Conservation (phyloP, 2,888 invertebrate species). For the Ochlodes sylvanus region DNA sequence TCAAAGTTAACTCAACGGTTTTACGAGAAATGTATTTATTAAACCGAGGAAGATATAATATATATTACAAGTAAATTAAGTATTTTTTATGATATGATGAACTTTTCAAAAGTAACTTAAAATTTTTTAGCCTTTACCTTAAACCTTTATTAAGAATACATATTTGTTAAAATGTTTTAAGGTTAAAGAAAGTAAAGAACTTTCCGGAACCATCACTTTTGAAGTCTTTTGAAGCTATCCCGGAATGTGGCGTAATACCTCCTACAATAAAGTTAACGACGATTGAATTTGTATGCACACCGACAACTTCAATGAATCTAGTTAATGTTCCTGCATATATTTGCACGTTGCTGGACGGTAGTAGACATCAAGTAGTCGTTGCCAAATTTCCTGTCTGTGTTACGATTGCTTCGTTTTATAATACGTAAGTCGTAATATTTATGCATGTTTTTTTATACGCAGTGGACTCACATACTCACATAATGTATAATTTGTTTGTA, state of each 20-base stretch:
- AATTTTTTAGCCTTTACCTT: no score
- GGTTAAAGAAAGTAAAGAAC: conserved; percentile 75
- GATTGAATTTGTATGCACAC: conserved; percentile 73
- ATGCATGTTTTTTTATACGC: not conserved
- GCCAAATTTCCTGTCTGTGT: conserved; percentile 77
- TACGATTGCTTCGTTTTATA: conserved; percentile 77
- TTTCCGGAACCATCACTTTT: conserved; percentile 74
- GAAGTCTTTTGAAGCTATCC: conserved; percentile 63
- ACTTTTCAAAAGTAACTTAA: not conserved
- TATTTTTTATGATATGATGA: no score
- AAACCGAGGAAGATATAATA: conserved; percentile 85
- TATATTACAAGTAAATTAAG: conserved; percentile 78
- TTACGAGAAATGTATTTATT: conserved; percentile 75
- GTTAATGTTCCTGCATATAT: conserved; percentile 71
- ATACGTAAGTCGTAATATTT: conserved; percentile 62
- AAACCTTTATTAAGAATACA: no score
- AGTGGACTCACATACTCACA: no score
- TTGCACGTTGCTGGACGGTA: conserved; percentile 75
- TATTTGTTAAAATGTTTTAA: conserved; percentile 42
- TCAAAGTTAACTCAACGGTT: conserved; percentile 83
- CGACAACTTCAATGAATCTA: conserved; percentile 72
- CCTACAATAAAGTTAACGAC: conserved; percentile 57
- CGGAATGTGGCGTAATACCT: conserved; percentile 69
- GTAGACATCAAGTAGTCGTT: conserved; percentile 74
- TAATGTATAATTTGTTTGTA: no score